phyloP scores from a whole-genome alignment of 2,888 invertebrate species.

The Nephrotoma flavescens region DNA sequence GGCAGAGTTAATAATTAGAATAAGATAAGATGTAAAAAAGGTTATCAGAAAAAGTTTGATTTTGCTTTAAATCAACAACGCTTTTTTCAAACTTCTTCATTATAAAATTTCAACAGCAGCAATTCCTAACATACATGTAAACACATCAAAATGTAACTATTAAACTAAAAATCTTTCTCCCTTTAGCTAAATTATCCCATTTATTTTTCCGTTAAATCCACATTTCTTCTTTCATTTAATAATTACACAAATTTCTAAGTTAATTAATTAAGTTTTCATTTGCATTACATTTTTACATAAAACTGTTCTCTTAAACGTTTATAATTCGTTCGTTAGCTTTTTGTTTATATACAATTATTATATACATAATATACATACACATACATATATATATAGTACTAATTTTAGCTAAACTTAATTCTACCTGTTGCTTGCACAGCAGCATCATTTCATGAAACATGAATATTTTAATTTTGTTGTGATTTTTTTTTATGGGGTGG shows the following conservation, averaged over 20 bases:
- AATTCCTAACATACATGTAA: too few species aligned
- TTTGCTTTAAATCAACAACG: too few species aligned
- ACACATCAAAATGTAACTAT: neutral
- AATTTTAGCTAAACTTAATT: neutral
- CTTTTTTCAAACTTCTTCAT: too few species aligned
- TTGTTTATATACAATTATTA: neutral
- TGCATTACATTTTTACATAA: neutral
- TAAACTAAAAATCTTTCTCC: neutral
- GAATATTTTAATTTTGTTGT: neutral
- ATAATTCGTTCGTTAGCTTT: neutral
- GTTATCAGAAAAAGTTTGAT: too few species aligned
- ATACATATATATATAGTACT: neutral
- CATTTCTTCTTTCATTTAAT: neutral
- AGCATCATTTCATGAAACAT: neutral
- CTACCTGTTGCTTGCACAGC: neutral
- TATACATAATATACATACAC: neutral
- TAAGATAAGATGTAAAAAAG: too few species aligned
- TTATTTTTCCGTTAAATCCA: neutral
- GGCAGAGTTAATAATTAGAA: too few species aligned
- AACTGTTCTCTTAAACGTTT: neutral
- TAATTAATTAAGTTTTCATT: neutral
- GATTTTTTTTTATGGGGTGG: neutral
- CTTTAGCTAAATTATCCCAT: neutral
- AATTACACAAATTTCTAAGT: neutral
- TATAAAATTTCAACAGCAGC: too few species aligned